Evolutionary conservation across 2,888 invertebrate genomes (phyloP).

Genomic region (Tenthredo distinguenda): DNA sequence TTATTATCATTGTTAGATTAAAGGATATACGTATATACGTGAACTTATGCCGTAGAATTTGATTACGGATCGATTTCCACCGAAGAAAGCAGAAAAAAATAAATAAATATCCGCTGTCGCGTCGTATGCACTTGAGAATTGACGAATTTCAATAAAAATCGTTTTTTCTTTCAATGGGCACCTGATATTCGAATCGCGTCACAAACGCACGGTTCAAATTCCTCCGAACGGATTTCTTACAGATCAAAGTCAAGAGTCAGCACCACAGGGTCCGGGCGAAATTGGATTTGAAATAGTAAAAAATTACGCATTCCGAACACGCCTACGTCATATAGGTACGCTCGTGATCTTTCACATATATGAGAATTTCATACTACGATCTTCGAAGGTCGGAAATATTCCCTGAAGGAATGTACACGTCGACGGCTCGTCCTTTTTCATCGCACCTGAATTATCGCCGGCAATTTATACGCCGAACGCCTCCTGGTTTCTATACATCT

Average conservation of each 20-base stretch:
- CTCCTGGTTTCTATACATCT: background rate
- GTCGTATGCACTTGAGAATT: background rate
- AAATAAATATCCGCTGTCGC: too few species aligned
- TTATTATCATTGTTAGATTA: constrained; percentile 33
- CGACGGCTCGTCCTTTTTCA: constrained; percentile 1
- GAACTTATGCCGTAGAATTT: background rate
- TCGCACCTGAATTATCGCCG: background rate
- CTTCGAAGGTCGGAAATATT: background rate
- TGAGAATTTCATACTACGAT: constrained; percentile 7
- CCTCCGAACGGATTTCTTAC: background rate
- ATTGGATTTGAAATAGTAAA: constrained; percentile 27
- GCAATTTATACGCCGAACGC: background rate
- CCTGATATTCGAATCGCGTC: background rate
- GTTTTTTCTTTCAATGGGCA: background rate
- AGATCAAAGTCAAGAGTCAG: constrained; percentile 1
- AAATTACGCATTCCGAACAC: constrained; percentile 22
- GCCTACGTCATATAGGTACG: background rate
- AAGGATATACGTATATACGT: background rate
- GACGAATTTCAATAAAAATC: background rate
- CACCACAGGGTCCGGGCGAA: background rate
- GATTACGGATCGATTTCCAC: background rate
- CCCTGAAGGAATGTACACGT: background rate
- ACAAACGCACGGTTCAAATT: background rate
- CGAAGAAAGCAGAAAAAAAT: background rate
- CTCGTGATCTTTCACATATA: constrained; percentile 18